Conservation (phyloP, 2,113 vertebrate genomes). For the Prionailurus bengalensis region DNA sequence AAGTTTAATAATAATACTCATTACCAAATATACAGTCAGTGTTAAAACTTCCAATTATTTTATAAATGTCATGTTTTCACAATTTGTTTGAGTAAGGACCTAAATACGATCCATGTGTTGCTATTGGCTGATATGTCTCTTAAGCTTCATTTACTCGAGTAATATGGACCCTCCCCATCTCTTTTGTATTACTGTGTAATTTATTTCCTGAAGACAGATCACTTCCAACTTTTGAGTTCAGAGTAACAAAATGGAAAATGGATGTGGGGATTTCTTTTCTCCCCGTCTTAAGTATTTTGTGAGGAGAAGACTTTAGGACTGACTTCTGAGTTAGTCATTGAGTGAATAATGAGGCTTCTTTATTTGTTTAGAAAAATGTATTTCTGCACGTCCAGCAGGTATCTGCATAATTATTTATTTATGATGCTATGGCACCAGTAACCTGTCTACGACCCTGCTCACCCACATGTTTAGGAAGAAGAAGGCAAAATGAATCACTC, state of each 20-base stretch:
- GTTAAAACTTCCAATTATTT: slow-evolving; percentile 39
- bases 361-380: not conserved
- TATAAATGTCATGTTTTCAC: not conserved
- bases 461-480: not conserved
- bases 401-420: slow-evolving; percentile 40
- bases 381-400: not conserved
- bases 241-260: not conserved
- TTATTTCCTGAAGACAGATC: not conserved
- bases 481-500: not conserved
- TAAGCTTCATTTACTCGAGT: not conserved
- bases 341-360: not conserved
- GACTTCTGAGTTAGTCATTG: slow-evolving; percentile 14
- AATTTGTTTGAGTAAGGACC: not conserved
- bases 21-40: not conserved
- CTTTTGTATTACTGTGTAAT: not conserved
- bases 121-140: not conserved
- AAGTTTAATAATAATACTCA: not conserved
- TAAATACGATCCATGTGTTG: not conserved
- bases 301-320: not conserved
- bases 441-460: not conserved
- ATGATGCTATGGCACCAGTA: not conserved
- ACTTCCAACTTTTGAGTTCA: not conserved
- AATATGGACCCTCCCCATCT: not conserved
- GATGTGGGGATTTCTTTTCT: not conserved
- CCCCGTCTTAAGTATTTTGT: not conserved